phyloP scores from a whole-genome alignment of 2,888 invertebrate genomes.

The Oxystoma pomonae region DNA sequence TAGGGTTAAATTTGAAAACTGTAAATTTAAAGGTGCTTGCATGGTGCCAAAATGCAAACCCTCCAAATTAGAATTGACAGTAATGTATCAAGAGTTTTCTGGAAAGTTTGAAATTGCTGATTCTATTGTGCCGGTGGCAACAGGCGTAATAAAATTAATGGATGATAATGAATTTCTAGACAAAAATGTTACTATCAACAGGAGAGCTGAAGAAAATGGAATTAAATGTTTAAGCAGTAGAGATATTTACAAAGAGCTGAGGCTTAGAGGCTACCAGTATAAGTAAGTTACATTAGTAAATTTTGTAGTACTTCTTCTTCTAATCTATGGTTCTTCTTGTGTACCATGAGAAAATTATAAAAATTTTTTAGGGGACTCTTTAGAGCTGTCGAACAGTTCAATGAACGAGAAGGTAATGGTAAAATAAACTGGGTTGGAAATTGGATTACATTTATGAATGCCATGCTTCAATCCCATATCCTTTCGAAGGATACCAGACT shows the following conservation, averaged over 20 bases:
- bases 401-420: no score
- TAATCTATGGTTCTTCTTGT: no score
- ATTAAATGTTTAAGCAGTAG: constrained; percentile 49
- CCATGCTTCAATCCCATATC: constrained; percentile 74
- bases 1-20: constrained; percentile 56
- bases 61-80: constrained; percentile 30
- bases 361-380: no score
- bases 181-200: not conserved
- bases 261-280: constrained; percentile 63
- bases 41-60: constrained; percentile 48
- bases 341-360: no score
- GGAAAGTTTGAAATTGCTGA: constrained; percentile 39
- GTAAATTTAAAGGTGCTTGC: constrained; percentile 53
- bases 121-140: constrained; percentile 24
- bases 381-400: no score
- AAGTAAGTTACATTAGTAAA: no score
- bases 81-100: constrained; percentile 26
- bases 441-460: constrained; percentile 86
- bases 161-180: no score
- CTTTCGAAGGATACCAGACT: no score
- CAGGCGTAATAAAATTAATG: constrained; percentile 44
- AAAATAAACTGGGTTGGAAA: constrained; percentile 48
- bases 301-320: no score
- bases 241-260: constrained; percentile 65
- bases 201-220: constrained; percentile 37